phyloP scores from a whole-genome alignment of 2,113 vertebrate genomes.

The Polypterus senegalus region DNA sequence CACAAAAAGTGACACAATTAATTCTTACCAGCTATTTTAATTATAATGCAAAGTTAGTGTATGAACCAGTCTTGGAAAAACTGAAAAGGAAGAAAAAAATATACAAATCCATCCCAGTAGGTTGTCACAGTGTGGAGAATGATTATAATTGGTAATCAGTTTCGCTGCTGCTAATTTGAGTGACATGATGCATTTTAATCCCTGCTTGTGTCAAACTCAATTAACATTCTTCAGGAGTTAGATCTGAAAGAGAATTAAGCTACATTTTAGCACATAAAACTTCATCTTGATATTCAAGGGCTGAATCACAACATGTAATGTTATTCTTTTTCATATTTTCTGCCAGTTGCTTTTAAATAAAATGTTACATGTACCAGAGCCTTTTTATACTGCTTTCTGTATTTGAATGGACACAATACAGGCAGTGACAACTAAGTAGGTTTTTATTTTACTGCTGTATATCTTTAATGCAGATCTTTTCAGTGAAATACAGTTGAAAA shows the following conservation, averaged over 20 bases:
- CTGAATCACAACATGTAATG: neutral
- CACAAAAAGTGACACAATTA: too few species aligned
- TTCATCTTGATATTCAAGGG: slow-evolving; percentile 39
- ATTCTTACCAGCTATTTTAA: too few species aligned
- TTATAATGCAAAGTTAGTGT: slow-evolving; percentile 55
- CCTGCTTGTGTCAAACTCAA: slow-evolving; percentile 63
- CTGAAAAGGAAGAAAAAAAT: slow-evolving; percentile 32
- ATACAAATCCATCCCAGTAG: slow-evolving; percentile 59
- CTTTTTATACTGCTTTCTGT: neutral
- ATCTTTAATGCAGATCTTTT: neutral
- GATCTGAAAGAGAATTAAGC: slow-evolving; percentile 44
- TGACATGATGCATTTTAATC: slow-evolving; percentile 57
- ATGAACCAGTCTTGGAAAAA: slow-evolving; percentile 67
- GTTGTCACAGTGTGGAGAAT: slow-evolving; percentile 52
- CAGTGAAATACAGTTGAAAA: neutral
- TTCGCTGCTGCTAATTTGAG: slow-evolving; percentile 54
- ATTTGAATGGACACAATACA: neutral
- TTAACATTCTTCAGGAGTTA: slow-evolving; percentile 56
- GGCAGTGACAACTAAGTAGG: neutral
- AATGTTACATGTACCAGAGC: neutral
- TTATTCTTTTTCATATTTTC: neutral
- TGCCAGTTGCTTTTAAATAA: slow-evolving; percentile 2
- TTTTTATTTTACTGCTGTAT: neutral
- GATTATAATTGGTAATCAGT: slow-evolving; percentile 73
- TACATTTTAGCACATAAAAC: slow-evolving; percentile 42